Evolutionary conservation across 2,797 vertebrate genomes (phyloP).

Genomic region (Gephyroberyx darwinii): DNA sequence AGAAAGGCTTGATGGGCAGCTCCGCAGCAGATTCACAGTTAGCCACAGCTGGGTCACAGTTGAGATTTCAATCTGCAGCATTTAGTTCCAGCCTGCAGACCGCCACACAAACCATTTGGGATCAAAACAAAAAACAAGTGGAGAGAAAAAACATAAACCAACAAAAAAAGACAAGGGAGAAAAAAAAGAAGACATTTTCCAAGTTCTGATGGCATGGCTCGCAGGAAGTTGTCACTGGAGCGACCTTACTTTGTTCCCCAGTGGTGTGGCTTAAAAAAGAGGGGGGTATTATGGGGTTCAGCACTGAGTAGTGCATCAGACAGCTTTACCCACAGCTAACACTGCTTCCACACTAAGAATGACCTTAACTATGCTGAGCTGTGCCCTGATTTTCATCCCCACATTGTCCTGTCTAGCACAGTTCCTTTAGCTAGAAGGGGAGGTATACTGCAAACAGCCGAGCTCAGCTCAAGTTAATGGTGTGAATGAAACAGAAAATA

Average conservation of each 20-base stretch:
- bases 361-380: constrained; percentile 48
- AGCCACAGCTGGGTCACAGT: constrained; percentile 85
- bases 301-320: constrained; percentile 68
- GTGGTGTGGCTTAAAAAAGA: constrained; percentile 68
- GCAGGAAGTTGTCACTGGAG: constrained; percentile 79
- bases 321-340: constrained; percentile 83
- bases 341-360: constrained; percentile 50
- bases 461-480: constrained; percentile 46
- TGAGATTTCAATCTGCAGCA: constrained; percentile 84
- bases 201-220: constrained; percentile 81
- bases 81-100: constrained; percentile 80
- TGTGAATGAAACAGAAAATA: constrained; percentile 60
- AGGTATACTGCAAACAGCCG: constrained; percentile 20
- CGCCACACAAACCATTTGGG: constrained; percentile 78
- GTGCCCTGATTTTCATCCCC: constrained; percentile 31
- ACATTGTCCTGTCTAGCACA: constrained; percentile 22
- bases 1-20: constrained; percentile 80
- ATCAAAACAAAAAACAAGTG: constrained; percentile 72
- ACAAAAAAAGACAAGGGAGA: constrained; percentile 21
- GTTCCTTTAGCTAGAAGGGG: constrained; percentile 19
- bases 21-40: constrained; percentile 87
- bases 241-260: constrained; percentile 76
- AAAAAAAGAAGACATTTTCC: constrained; percentile 62
- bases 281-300: constrained; percentile 64
- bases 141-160: constrained; percentile 15